Base-by-base conservation (phyloP, 2,113 vertebrate species). In the Micronycteris hirsuta region DNA sequence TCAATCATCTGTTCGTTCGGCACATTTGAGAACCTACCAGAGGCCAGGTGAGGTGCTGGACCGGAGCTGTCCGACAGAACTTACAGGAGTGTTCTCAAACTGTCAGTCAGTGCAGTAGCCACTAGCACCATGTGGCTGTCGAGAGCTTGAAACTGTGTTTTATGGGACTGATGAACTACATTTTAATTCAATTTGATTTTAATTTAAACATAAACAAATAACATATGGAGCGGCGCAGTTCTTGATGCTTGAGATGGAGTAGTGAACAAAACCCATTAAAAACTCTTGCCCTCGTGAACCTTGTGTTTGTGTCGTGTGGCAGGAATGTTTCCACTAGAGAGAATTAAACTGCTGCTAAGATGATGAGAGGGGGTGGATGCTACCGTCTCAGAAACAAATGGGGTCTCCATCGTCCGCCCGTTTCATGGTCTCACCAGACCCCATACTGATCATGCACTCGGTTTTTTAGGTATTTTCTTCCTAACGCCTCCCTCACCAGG, bases 101-200 rank as follows among this genome's bases (percentile, higher is more conserved):
- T 11, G 0, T n/a, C n/a, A 17, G 19, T 56, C 15, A 16, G 4
- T 7, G 17, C 17, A 41, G 36, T 33, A 19, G n/a, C 68, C 16
- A 0, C 56, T 13, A 17, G 73, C 28, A 10, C 19, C 22, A 1
- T 0, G 58, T 43, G 33, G 17, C 83, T 67, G 0, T 15, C 16
- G 10, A 24, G 20, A 71, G 78, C 41, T 61, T 17, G 65, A 76
- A 71, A 65, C 19, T 13, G 15, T 24, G 41, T 36, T 65, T 47
- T 38, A 5, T 73, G 43, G 33, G n/a, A 68, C 71, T 3, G 14
- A 74, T 36, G 36, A 74, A 28, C 20, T 33, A 24, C 77, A 10
- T 71, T 36, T 74, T 36, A 89, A 58, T 74, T 49, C 11, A 2
- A 20, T 70, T 89, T 65, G 41, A 68, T 88, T 88, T 95, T 92